Percentiles rank a stretch among this genome's conserved stretches.
Evolutionary conservation across 1,140 invertebrate species (phyloP).

Genomic region (Babylonia areolata): DNA sequence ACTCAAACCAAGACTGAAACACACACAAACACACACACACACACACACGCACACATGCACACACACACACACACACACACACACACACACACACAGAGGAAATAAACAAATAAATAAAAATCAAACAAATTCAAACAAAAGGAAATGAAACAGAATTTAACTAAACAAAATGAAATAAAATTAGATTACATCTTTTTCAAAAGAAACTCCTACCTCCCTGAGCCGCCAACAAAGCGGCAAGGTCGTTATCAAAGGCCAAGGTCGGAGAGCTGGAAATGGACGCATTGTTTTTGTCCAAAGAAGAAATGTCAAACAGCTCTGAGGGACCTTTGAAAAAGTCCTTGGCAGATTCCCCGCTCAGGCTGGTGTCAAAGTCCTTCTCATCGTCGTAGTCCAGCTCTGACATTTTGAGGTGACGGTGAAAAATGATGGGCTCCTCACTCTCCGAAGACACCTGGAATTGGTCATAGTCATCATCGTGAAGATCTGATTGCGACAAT

Average conservation of each 20-base stretch:
- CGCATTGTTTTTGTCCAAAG: constrained; percentile 15
- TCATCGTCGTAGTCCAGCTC: constrained; percentile 56
- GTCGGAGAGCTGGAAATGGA: background rate
- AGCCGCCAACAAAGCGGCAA: constrained; percentile 40
- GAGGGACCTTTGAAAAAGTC: constrained; percentile 14
- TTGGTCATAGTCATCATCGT: no score
- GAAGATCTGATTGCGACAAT: no score
- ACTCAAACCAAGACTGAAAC: background rate
- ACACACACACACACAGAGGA: no score
- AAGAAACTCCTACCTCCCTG: background rate
- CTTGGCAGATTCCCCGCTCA: constrained; percentile 36
- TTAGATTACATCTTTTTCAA: background rate
- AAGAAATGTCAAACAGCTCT: background rate
- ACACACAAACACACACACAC: background rate
- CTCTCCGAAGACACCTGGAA: constrained; percentile 63
- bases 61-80: no score
- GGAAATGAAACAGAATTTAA: no score
- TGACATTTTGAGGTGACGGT: constrained; percentile 50
- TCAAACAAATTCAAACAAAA: no score
- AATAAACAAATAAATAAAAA: no score
- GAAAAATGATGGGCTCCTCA: constrained; percentile 68
- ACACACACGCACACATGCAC: background rate
- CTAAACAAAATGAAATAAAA: no score
- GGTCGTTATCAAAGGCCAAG: constrained; percentile 43
- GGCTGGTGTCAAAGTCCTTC: constrained; percentile 64